phyloP scores from a whole-genome alignment of 2,797 vertebrate genomes.

The Cirrhinus mrigala region DNA sequence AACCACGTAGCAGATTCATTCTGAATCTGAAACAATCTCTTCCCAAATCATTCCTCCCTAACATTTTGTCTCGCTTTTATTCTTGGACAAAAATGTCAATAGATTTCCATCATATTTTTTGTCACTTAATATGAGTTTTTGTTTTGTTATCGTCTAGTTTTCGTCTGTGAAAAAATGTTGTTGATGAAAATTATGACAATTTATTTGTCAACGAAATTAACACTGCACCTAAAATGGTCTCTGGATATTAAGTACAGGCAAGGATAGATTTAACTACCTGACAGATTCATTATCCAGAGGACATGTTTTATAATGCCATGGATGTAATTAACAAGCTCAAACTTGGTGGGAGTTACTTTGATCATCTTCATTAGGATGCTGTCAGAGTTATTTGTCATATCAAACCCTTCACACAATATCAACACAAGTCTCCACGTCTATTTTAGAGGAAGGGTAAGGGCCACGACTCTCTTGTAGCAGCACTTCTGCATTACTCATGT shows the following conservation, averaged over 20 bases:
- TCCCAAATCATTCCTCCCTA: too few relatives aligned
- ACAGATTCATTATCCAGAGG: background rate
- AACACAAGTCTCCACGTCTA: background rate
- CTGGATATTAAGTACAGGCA: background rate
- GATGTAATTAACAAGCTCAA: constrained; percentile 14
- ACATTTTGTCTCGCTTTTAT: too few relatives aligned
- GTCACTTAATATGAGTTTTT: too few relatives aligned
- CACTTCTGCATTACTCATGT: background rate
- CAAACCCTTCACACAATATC: background rate
- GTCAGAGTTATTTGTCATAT: background rate
- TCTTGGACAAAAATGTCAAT: too few relatives aligned
- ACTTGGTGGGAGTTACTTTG: background rate
- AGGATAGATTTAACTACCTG: background rate
- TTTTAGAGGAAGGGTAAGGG: background rate
- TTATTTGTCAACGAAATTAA: too few relatives aligned
- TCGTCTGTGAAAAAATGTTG: too few relatives aligned
- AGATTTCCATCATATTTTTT: too few relatives aligned
- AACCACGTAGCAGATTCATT: too few relatives aligned
- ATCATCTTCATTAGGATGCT: constrained; percentile 16
- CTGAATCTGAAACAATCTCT: too few relatives aligned
- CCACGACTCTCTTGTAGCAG: too few relatives aligned
- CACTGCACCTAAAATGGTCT: background rate
- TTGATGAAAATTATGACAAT: too few relatives aligned
- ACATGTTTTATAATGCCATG: constrained; percentile 15
- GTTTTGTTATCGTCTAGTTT: too few relatives aligned